Base-by-base conservation (phyloP, 1,140 invertebrate species). In the Paracyclopina nana region DNA sequence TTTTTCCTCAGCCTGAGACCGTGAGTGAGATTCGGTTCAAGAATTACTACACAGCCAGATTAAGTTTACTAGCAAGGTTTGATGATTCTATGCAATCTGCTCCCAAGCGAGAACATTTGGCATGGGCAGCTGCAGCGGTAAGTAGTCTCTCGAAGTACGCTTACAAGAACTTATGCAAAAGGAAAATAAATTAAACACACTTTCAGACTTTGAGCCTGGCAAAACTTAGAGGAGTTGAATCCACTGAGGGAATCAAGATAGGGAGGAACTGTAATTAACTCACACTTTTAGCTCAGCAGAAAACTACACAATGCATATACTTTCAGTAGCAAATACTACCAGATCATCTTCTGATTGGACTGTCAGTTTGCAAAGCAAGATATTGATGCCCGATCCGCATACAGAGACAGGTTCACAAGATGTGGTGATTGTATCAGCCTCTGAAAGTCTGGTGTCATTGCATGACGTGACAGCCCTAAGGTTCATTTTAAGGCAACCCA, bases 401-500 rank as follows among this genome's bases (percentile, higher is more conserved):
- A 28, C 45, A 14, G 45, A 48, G 27, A 28, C 5, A 2, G 45
- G 45, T 28, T 48, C 45, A 16, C 45, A 48, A 14, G 45, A 48
- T 27, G 27, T 27, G 9, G 4, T 26, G 4, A 28, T 48, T 20
- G 6, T 48, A 2, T 16, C 4, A 4, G 25, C 25, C 12, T 48
- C 45, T 4, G 45, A 48, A 14, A 48, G 45, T 30, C 45, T 48
- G 5, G 28, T 29, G 4, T 28, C 45, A 9, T 27, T 26, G n/a
- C 45, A 48, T 48, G 45, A 48, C 25, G 22, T 48, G 5, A 48
- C 45, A 3, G 45, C 45, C 25, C 27, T 48, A 28, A 28, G 45
- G n/a, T 48, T 48, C 30, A 26, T 48, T 48, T 14, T 48, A 26
- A 22, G 45, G n/a, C 45, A 48, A 31, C 45, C 45, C n/a, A 48